phyloP scores from a whole-genome alignment of 2,888 invertebrate genomes.

The Ypsolopha scabrella region DNA sequence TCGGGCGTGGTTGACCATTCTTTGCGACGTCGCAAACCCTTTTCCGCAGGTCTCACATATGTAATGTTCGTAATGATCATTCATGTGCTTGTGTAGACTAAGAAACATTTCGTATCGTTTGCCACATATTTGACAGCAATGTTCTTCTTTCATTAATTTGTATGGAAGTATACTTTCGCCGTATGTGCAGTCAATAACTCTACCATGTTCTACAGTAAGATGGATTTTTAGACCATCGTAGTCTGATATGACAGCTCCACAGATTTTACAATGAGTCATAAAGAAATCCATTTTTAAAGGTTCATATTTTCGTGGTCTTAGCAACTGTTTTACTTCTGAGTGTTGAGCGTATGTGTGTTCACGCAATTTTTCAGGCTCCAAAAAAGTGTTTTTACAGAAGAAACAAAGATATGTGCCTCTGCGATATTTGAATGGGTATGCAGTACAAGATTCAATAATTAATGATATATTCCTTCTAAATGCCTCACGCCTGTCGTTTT shows the following conservation, averaged over 20 bases:
- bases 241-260: constrained; percentile 30
- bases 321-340: constrained; percentile 26
- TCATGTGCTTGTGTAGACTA: constrained; percentile 59
- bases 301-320: constrained; percentile 53
- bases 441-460: constrained; percentile 47
- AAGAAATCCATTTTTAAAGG: constrained; percentile 57
- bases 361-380: constrained; percentile 52
- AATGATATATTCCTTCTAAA: constrained; percentile 50
- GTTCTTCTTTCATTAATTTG: constrained; percentile 46
- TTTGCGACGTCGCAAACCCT: constrained; percentile 46
- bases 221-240: constrained; percentile 43
- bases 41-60: constrained; percentile 63
- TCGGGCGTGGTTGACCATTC: constrained; percentile 51
- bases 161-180: constrained; percentile 56
- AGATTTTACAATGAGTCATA: constrained; percentile 39
- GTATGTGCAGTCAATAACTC: constrained; percentile 35
- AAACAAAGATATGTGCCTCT: constrained; percentile 54
- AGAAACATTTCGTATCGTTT: constrained; percentile 57
- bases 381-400: constrained; percentile 48
- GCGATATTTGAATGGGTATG: constrained; percentile 58
- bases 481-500: constrained; percentile 36
- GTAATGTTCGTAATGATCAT: constrained; percentile 54
- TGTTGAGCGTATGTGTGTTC: constrained; percentile 42
- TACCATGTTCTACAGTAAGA: constrained; percentile 35
- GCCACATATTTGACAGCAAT: constrained; percentile 52